These are phyloP conservation scores for Colostygia pectinataria DNA, from an alignment of 2,888 invertebrate species.

Conservation along the genomic window DNA sequence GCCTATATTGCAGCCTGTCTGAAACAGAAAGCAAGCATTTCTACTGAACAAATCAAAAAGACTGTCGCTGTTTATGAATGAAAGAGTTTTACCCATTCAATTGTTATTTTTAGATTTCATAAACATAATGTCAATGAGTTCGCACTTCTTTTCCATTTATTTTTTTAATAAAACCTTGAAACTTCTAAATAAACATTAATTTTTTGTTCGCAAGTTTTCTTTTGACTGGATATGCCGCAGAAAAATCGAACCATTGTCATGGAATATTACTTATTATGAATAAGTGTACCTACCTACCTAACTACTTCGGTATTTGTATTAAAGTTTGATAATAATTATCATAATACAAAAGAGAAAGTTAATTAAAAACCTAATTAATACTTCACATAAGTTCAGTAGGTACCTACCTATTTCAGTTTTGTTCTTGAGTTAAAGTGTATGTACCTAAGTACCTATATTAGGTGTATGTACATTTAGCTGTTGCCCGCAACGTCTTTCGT, in stretches of 20 bases:
- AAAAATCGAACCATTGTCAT: background rate
- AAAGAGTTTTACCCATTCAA: slow-evolving; percentile 62
- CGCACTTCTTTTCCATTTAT: slow-evolving; percentile 2
- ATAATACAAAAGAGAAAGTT: too few relatives aligned
- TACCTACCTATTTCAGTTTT: too few relatives aligned
- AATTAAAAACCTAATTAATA: too few relatives aligned
- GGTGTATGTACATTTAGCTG: too few relatives aligned
- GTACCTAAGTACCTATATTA: too few relatives aligned
- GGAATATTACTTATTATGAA: too few relatives aligned
- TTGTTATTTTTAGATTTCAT: slow-evolving; percentile 59
- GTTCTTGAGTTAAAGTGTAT: too few relatives aligned
- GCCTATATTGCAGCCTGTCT: slow-evolving; percentile 62
- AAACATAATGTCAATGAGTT: slow-evolving; percentile 19
- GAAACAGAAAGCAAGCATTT: slow-evolving; percentile 55
- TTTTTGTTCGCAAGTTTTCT: slow-evolving; percentile 3
- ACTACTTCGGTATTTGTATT: too few relatives aligned
- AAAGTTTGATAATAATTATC: too few relatives aligned
- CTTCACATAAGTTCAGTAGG: too few relatives aligned
- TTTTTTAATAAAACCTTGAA: slow-evolving; percentile 9
- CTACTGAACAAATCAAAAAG: slow-evolving; percentile 59
- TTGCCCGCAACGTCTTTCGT: too few relatives aligned
- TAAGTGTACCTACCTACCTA: too few relatives aligned
- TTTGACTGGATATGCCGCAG: slow-evolving; percentile 4
- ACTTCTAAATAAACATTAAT: background rate
- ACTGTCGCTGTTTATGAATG: slow-evolving; percentile 72